Base-by-base conservation (phyloP, 2,888 invertebrate species). In the Tetragonula carbonaria region DNA sequence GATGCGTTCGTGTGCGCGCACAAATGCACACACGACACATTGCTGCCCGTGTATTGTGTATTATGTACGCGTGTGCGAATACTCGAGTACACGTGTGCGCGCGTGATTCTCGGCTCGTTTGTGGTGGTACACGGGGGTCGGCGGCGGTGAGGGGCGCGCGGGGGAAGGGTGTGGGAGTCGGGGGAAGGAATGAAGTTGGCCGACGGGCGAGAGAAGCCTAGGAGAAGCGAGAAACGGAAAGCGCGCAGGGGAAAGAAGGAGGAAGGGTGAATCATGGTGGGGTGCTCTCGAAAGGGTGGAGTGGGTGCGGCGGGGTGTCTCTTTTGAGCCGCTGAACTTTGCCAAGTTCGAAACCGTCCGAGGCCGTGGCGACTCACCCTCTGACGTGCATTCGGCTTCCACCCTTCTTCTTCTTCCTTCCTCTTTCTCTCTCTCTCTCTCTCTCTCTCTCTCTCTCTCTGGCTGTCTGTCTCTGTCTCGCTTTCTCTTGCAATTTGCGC, bases 281-380 rank as follows among this genome's bases (percentile, higher is more conserved):
- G 88, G 87, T 84, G 87, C 80, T 80, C 79, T 84, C 85, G 88
- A 85, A 86, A 80, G 85, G 87, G 86, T 80, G 80, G 86, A 88
- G 83, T 85, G 88, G 85, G 87, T 57, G 86, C 53, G 28, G 84
- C 82, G 80, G 87, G 87, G 84, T 89, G 91, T 92, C 93, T 91
- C 91, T 92, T 93, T 93, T 92, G 92, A 93, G 90, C 91, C 91
- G 93, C 88, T 93, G 92, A 93, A 93, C 93, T 93, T 93, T 93
- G 92, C 92, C 92, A 93, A 93, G 91, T 93, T 92, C 90, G 91
- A 92, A 93, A 93, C 91, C 91, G 88, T 88, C 86, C 90, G 91
- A 90, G 91, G 90, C 91, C 90, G 84, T 86, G 89, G 88, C 87
- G 87, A 87, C 87, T 91, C 89, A 84, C 87, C 87, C 85, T 78